Percentiles rank a stretch among this genome's conserved stretches.
Evolutionary conservation across 2,888 invertebrate genomes (phyloP).

Genomic region (Lithosia quadra): DNA sequence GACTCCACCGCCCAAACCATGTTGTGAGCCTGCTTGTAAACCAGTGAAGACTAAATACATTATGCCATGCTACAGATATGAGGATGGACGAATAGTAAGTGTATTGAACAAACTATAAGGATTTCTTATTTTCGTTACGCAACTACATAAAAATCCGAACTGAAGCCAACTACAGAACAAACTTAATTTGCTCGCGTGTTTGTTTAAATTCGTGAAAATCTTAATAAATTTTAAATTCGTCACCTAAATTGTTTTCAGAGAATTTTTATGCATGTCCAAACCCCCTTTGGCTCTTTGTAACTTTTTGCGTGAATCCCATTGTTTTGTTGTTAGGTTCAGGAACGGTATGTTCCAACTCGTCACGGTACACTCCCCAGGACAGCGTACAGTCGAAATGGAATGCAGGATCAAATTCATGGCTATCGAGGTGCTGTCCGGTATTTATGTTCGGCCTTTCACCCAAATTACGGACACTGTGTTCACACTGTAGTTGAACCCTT

Average conservation of each 20-base stretch:
- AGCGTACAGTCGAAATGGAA: conserved; percentile 77
- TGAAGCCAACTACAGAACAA: conserved; percentile 18
- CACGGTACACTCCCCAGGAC: conserved; percentile 76
- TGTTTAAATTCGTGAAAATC: not conserved
- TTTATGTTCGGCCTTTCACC: conserved; percentile 63
- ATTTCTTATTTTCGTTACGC: not conserved
- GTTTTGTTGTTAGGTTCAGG: conserved; percentile 81
- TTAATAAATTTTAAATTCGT: not conserved
- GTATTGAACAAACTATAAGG: not conserved
- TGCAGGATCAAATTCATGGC: conserved; percentile 80
- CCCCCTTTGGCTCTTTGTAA: conserved; percentile 24
- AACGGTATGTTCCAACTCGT: conserved; percentile 80
- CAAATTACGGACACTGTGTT: conserved; percentile 55
- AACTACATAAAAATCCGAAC: not conserved
- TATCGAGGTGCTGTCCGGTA: conserved; percentile 77
- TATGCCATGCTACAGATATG: conserved; percentile 81
- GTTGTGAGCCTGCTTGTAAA: conserved; percentile 45
- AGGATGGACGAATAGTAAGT: conserved; percentile 84
- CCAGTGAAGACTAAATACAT: conserved; percentile 77
- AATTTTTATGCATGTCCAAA: conserved; percentile 23
- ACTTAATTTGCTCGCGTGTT: not conserved
- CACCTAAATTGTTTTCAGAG: conserved; percentile 20
- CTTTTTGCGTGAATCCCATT: conserved; percentile 48
- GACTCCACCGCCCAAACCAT: not conserved
- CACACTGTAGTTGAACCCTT: conserved; percentile 72